Percentiles rank a stretch among this genome's conserved stretches.
These are phyloP conservation scores for Benitochromis conjunctus DNA, from an alignment of 2,113 vertebrate genomes.

Conservation along the genomic window DNA sequence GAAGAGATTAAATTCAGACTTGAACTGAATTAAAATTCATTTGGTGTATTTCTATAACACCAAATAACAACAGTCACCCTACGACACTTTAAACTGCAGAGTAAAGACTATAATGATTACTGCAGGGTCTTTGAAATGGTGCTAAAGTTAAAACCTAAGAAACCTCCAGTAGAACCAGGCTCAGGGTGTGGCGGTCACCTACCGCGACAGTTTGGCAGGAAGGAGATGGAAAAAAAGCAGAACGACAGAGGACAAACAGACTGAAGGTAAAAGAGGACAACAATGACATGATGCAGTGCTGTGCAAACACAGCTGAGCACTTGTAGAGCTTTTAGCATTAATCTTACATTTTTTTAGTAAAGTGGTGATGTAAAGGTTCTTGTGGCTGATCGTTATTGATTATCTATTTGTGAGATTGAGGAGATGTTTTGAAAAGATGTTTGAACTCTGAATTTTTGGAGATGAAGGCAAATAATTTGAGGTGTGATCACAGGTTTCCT, in stretches of 20 bases:
- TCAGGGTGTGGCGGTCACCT: not conserved
- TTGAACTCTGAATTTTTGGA: not conserved
- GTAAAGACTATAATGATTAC: not conserved
- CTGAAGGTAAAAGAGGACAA: not conserved
- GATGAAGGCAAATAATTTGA: not conserved
- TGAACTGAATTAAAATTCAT: not conserved
- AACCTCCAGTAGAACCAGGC: not conserved
- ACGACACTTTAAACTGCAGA: not conserved
- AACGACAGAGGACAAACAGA: not conserved
- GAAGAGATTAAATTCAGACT: not conserved
- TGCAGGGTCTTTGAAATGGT: not conserved
- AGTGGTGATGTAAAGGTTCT: not conserved
- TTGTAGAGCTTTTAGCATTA: not conserved
- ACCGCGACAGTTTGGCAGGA: not conserved
- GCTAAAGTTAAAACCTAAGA: not conserved
- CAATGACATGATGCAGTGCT: not conserved
- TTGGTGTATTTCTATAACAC: not conserved
- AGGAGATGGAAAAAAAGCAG: not conserved
- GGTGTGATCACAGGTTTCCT: not conserved
- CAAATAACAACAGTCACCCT: not conserved
- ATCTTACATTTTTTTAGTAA: not conserved
- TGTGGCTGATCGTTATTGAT: not conserved
- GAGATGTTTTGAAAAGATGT: not conserved
- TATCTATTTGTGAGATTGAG: not conserved
- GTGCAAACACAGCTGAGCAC: not conserved